Evolutionary conservation across 1,140 invertebrate genomes (phyloP), one percentile per base, ranked within the genome.

Genomic region (Drosophila carrolli): DNA sequence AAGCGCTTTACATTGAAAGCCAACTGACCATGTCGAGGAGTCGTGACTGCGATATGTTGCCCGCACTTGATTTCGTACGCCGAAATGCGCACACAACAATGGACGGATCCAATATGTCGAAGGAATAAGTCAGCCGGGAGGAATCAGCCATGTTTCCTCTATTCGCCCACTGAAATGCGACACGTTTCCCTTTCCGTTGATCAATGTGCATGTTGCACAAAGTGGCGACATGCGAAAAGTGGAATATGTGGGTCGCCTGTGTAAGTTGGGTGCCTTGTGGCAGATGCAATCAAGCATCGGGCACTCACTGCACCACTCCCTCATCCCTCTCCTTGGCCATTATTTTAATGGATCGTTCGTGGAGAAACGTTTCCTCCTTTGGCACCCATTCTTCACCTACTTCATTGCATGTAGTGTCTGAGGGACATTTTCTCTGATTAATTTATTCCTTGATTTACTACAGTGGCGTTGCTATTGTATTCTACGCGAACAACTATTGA

Each of bases 361-460:
- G 66, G 66, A 14, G 53, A 40, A 71, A 50, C 35, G 67, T 9
- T 16, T 55, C 37, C 7, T 67, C 27, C 50, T 48, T 32, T 29
- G 27, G 16, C 50, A 35, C 40, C 29, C 50, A 27, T 48, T 47
- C 27, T 54, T 43, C 29, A 44, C 40, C 16, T 14, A 27, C 55
- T 19, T 35, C 13, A 11, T 23, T 58, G 46, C 35, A 59, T 37
- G 41, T 41, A 46, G 27, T 44, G 4, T 4, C 23, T 6, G 27
- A n/a, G 27, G 27, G 6, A 72, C 57, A 53, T 44, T 51, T 57
- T 38, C 5, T 35, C 40, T 63, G 54, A 73, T 70, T 75, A 68
- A 73, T 83, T 76, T 74, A 83, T 79, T 79, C 76, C 67, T 77
- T 76, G 82, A 86, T 81, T 71, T 75, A 43, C 48, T 70, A 51